Evolutionary conservation across 2,797 vertebrate genomes (phyloP).

Genomic region (Carcharodon carcharias): DNA sequence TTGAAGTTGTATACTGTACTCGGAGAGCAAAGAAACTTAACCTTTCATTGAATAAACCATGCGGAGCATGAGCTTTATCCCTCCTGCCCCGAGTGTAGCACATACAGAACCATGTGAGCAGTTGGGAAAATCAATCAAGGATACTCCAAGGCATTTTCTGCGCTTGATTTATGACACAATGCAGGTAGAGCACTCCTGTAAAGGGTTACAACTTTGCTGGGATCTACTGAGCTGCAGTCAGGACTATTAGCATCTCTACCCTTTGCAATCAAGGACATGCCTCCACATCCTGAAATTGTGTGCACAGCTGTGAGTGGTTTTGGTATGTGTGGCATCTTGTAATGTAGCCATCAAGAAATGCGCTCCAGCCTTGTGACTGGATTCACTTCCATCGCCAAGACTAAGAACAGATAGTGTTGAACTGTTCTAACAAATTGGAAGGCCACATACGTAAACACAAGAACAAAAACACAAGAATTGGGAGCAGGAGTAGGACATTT

Average conservation of each 20-base stretch:
- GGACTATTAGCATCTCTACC: not conserved
- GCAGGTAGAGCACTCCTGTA: not conserved
- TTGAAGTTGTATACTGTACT: not conserved
- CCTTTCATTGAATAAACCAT: not conserved
- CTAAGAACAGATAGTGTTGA: not conserved
- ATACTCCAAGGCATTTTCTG: not conserved
- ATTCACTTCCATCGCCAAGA: not conserved
- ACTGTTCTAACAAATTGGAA: not conserved
- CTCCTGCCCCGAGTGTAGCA: too few species aligned
- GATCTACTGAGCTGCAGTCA: too few species aligned
- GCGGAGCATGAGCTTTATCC: not conserved
- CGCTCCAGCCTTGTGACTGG: not conserved
- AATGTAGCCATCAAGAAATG: not conserved
- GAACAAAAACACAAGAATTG: too few species aligned
- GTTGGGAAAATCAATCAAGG: not conserved
- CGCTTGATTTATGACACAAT: not conserved
- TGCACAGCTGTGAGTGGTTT: not conserved
- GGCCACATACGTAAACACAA: not conserved
- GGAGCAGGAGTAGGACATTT: too few species aligned
- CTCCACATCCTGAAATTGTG: not conserved
- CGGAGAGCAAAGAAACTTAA: not conserved
- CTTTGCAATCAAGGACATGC: not conserved
- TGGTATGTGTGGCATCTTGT: not conserved
- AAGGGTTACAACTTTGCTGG: not conserved
- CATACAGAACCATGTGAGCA: not conserved